Evolutionary conservation across 1,140 invertebrate species (phyloP).

Genomic region (Nymphalis io): DNA sequence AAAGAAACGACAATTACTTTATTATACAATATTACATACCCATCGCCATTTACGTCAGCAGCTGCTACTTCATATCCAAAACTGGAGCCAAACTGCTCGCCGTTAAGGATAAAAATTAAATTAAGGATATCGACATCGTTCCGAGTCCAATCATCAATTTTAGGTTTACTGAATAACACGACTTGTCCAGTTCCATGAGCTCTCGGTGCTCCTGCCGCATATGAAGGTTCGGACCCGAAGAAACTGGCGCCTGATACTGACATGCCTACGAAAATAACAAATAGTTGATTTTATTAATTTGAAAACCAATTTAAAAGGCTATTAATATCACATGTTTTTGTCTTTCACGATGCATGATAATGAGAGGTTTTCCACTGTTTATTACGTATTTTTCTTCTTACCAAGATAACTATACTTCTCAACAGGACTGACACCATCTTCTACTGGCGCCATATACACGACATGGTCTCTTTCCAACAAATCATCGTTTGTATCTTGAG

Average conservation of each 20-base stretch:
- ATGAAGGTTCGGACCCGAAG: slow-evolving; percentile 84
- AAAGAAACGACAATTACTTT: neutral
- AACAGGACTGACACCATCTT: slow-evolving; percentile 85
- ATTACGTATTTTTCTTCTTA: slow-evolving; percentile 52
- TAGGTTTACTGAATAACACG: slow-evolving; percentile 87
- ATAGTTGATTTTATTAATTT: neutral
- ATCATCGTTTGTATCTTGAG: slow-evolving; percentile 87
- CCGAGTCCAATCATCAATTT: slow-evolving; percentile 73
- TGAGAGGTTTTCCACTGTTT: no score
- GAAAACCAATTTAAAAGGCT: neutral
- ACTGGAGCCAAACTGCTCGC: slow-evolving; percentile 93
- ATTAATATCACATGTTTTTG: no score
- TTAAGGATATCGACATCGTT: slow-evolving; percentile 82
- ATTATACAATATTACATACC: slow-evolving; percentile 80
- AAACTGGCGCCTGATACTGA: slow-evolving; percentile 91
- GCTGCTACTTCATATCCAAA: slow-evolving; percentile 93
- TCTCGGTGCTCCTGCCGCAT: slow-evolving; percentile 92
- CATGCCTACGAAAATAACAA: slow-evolving; percentile 85
- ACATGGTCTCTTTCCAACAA: slow-evolving; percentile 89
- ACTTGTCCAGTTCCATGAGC: slow-evolving; percentile 93
- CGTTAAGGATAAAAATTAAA: slow-evolving; percentile 84
- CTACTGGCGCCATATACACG: slow-evolving; percentile 87
- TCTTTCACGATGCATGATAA: no score
- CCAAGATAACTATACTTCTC: slow-evolving; percentile 95
- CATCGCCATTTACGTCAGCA: slow-evolving; percentile 93